Evolutionary conservation across 1,140 invertebrate genomes (phyloP), one percentile per base, ranked within the genome.

Genomic region (Agrypnia vestita): DNA sequence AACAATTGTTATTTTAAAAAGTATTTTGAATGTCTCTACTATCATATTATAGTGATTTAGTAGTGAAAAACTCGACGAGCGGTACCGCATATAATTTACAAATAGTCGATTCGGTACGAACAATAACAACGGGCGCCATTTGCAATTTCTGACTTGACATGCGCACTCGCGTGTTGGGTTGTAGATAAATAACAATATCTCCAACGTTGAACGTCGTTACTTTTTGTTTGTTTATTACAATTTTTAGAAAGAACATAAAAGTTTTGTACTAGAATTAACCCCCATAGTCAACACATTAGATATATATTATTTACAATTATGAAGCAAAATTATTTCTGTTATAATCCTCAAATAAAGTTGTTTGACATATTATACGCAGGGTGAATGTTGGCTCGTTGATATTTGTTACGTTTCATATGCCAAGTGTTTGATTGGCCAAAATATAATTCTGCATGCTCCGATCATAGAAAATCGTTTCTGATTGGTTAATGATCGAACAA

Each of bases 71-170:
- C 55, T 59, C 44, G 78, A 47, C 72, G 56, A 74, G 51, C 64
- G 47, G 78, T 74, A 79, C 72, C 71, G 71, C 51, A 88, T 89
- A 88, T 88, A 89, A 85, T 89, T 89, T 89, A 90, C 88, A 89
- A 89, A 89, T 89, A 88, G 86, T 87, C 88, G 88, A 85, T 88
- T 89, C 88, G 87, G 88, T 88, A 88, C 88, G 88, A 88, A 89
- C 88, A 90, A 90, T 89, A 90, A 90, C 89, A 90, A 90, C 88
- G 88, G 88, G 86, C 88, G 88, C 88, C 89, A 90, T 90, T 90
- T 90, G 89, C 89, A 89, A 89, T 89, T 89, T 89, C 88, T 88
- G 87, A 88, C 85, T 89, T 90, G 89, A 90, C 89, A 89, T 90
- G 89, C 89, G 89, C 89, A 89, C 87, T 89, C 43, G 69, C 74